Base-by-base conservation (phyloP, 1,140 invertebrate species). In the Anadara kagoshimensis region DNA sequence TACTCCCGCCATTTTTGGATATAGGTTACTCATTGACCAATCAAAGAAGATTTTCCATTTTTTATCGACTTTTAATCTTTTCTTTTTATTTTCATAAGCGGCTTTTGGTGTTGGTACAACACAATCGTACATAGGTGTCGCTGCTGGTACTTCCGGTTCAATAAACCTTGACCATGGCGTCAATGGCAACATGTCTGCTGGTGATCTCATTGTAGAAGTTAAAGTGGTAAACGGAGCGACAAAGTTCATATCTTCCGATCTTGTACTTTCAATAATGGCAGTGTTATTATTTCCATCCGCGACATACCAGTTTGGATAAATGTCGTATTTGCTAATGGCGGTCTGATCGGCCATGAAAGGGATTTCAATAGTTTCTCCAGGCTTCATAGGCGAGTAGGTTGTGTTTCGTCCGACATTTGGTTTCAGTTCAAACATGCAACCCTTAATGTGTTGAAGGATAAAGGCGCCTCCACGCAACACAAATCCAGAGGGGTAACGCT, bases 291-390 rank as follows among this genome's bases (percentile, higher is more conserved):
- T 78, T 0, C 69, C 73, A 8, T 78, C 76, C 3, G 71, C 59
- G 12, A 85, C 72, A 44, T 80, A 84, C 75, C 78, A 82, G 62
- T 83, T 84, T 1, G 84, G 84, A 56, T 80, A 79, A 24, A 78
- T 69, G 41, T 85, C 84, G 26, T 71, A 79, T 20, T 65, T 63
- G 11, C 78, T 77, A 12, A 83, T 78, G 24, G 76, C 80, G 69
- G 76, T 82, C 47, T 75, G 68, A 8, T 75, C 53, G 16, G 73
- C 61, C 10, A 79, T 68, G 43, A 81, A 69, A 12, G 62, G 68
- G 36, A 84, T 70, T 12, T 74, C 72, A 22, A 76, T 44, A n/a
- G 49, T 24, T 45, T 76, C 70, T 7, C 76, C 76, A 10, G 74
- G 69, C 3, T 54, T 24, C 44, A 86, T 64, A 2, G 73, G 65